Conservation (phyloP, 2,797 vertebrate species). For the Cynodonichthys magdalenae region DNA sequence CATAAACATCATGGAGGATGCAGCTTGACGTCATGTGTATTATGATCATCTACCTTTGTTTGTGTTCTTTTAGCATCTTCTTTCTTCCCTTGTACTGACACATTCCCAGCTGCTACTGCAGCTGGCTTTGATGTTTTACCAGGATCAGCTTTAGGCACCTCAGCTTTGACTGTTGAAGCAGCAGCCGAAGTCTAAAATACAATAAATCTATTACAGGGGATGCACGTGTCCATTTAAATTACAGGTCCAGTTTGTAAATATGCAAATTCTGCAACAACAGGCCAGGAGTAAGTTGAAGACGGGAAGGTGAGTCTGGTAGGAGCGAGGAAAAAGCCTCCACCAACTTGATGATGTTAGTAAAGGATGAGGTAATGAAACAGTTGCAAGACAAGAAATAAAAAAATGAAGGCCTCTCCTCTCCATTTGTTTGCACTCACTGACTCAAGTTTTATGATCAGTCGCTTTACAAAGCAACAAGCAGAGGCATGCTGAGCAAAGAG, state of each 20-base stretch:
- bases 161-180: slow-evolving; percentile 53
- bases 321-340: slow-evolving; percentile 22
- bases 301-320: background rate
- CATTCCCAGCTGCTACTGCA: slow-evolving; percentile 31
- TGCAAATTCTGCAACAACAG: slow-evolving; percentile 4
- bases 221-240: background rate
- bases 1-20: background rate
- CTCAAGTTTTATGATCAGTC: background rate
- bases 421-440: slow-evolving; percentile 10
- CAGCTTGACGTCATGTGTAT: background rate
- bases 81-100: slow-evolving; percentile 54
- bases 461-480: slow-evolving; percentile 10
- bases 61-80: slow-evolving; percentile 49
- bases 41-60: slow-evolving; percentile 52
- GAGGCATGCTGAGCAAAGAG: slow-evolving; percentile 26
- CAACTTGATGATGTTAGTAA: slow-evolving; percentile 14
- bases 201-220: slow-evolving; percentile 36
- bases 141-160: slow-evolving; percentile 57
- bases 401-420: background rate
- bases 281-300: background rate
- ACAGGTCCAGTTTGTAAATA: background rate
- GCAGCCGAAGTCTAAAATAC: slow-evolving; percentile 59
- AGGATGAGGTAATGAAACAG: slow-evolving; percentile 9
- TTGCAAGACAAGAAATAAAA: background rate
- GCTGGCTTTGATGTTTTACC: slow-evolving; percentile 40